Base-by-base conservation (phyloP, 1,140 invertebrate species). In the honey bee (Apis mellifera) region DNA sequence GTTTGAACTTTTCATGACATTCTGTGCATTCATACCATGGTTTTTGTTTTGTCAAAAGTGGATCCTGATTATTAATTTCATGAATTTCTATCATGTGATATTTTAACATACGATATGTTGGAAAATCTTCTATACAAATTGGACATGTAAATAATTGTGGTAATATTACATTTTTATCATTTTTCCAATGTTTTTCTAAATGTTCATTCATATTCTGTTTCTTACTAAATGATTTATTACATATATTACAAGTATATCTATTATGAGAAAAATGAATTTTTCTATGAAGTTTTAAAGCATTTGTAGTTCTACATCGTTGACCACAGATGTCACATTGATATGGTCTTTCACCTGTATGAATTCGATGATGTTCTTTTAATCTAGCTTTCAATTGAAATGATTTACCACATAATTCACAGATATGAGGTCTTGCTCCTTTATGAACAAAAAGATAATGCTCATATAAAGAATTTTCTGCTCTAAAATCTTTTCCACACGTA, bases 361-460 rank as follows among this genome's bases (percentile, higher is more conserved):
- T 90, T 62, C 87, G 73, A 52, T 72, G 81, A 32, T 90, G 89
- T 62, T 90, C 89, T 50, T 88, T 87, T 52, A 90, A 42, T 76
- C 89, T 83, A 12, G 82, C 75, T 70, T 90, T 90, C 4, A 90
- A 62, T 5, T 90, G 89, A 80, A 87, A 90, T 2, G 89, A 90
- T 65, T 90, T 90, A 52, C 89, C 89, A 42, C 89, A 90, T 13
- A 88, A n/a, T 64, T 90, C 89, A 32, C 89, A 90, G 8, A 90
- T 74, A 23, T 89, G 86, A 17, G 89, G 89, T 42, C 89, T 86
- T 4, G 80, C 86, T 9, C 89, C 87, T 62, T 90, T 90, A 69
- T 90, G 89, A 64, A 90, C 89, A 17, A 90, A 90, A 2, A 90
- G 66, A 55, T 90, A 90, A 62, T 90, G 89, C 19, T 90, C 89